Evolutionary conservation across 2,797 vertebrate genomes (phyloP).

Genomic region (Gorsachius magnificus): DNA sequence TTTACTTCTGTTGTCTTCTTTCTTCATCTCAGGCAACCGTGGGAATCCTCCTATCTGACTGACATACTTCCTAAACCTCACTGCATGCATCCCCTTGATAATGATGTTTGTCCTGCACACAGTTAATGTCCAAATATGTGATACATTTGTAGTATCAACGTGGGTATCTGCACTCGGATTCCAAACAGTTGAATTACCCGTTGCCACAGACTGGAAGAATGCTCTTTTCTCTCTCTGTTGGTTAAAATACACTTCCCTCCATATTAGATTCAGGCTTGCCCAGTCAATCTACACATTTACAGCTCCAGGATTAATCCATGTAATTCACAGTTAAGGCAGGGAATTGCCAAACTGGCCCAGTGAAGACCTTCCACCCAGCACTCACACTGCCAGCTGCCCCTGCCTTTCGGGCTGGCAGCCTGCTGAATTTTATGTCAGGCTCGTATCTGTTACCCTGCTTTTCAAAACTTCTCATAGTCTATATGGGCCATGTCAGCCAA

Average conservation of each 20-base stretch:
- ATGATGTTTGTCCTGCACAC: background rate
- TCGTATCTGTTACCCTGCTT: background rate
- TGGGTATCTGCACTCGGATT: background rate
- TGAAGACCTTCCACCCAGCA: background rate
- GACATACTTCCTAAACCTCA: background rate
- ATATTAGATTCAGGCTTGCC: background rate
- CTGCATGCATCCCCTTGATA: background rate
- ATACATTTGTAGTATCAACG: background rate
- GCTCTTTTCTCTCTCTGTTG: background rate
- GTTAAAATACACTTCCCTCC: background rate
- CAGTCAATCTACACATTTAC: background rate
- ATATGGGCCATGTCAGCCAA: rapidly evolving
- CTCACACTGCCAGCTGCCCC: background rate
- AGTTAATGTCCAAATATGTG: background rate
- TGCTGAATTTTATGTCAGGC: background rate
- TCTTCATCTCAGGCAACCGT: background rate
- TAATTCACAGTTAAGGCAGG: background rate
- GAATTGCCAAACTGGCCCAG: background rate
- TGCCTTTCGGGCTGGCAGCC: background rate
- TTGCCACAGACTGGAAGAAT: background rate
- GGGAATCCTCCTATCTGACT: background rate
- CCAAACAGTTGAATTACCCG: background rate
- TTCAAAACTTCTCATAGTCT: background rate
- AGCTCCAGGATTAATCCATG: background rate
- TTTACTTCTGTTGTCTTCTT: background rate